phyloP scores from a whole-genome alignment of 2,113 vertebrate species.

The Stercorarius parasiticus region DNA sequence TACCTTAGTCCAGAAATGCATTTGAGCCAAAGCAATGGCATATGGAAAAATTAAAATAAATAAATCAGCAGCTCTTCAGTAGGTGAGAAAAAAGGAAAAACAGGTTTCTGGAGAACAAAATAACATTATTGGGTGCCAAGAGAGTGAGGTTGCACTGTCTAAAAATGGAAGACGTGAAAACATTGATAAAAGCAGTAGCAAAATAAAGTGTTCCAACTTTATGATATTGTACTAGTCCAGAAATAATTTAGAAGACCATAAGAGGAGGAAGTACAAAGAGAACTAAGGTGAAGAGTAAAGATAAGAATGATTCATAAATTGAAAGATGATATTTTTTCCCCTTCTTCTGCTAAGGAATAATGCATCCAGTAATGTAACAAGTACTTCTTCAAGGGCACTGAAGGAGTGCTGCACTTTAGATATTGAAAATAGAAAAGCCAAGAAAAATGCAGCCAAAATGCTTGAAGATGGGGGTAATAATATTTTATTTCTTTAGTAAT shows the following conservation, averaged over 20 bases:
- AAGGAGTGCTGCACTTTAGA: slow-evolving; percentile 34
- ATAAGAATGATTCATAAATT: slow-evolving; percentile 74
- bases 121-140: neutral
- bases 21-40: neutral
- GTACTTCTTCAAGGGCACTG: slow-evolving; percentile 64
- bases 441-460: slow-evolving; percentile 61
- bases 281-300: slow-evolving; percentile 71
- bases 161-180: neutral
- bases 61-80: neutral
- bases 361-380: slow-evolving; percentile 55
- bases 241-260: slow-evolving; percentile 68
- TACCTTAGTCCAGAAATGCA: neutral
- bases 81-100: neutral
- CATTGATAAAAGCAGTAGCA: neutral
- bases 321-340: slow-evolving; percentile 59
- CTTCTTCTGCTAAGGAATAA: slow-evolving; percentile 60
- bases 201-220: slow-evolving; percentile 21
- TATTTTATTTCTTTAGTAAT: slow-evolving; percentile 69
- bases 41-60: neutral
- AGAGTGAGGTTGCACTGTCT: neutral
- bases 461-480: slow-evolving; percentile 45
- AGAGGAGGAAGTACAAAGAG: slow-evolving; percentile 58
- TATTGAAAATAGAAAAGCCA: slow-evolving; percentile 50
- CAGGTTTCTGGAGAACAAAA: neutral
- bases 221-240: slow-evolving; percentile 21